A percentile compares a stretch with the other conserved stretches of the same genome.
phyloP scores from a whole-genome alignment of 2,113 vertebrate species.

The Melanerpes aurifrons region DNA sequence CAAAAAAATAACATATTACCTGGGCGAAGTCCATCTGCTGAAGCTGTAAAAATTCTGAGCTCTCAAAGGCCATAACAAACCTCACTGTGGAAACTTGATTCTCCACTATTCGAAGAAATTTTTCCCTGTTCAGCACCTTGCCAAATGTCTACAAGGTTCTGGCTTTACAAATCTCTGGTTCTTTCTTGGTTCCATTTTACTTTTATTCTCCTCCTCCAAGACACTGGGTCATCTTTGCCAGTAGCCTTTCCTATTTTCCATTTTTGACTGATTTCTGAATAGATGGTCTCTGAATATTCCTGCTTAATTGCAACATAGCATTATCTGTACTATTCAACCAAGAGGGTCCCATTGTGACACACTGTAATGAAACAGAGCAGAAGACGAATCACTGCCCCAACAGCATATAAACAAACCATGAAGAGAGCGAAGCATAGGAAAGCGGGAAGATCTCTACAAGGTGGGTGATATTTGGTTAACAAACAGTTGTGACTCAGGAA shows the following conservation, averaged over 20 bases:
- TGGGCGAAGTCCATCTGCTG: constrained; percentile 70
- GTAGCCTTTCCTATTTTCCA: not conserved
- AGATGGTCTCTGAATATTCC: not conserved
- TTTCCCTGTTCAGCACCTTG: constrained; percentile 47
- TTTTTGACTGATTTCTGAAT: not conserved
- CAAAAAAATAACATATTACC: constrained; percentile 69
- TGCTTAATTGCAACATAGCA: not conserved
- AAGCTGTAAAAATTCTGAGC: constrained; percentile 67
- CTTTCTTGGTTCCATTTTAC: constrained; percentile 21
- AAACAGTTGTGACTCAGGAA: not conserved
- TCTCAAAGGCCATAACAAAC: constrained; percentile 61
- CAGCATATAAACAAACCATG: not conserved
- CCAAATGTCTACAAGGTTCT: constrained; percentile 43
- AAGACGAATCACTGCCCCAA: not conserved
- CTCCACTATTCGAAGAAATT: constrained; percentile 52
- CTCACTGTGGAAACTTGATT: constrained; percentile 64
- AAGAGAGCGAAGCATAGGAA: not conserved
- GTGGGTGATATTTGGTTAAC: not conserved
- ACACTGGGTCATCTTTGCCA: not conserved
- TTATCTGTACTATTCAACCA: not conserved
- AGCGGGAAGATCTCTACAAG: not conserved
- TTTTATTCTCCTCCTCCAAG: not conserved
- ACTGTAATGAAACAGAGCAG: not conserved
- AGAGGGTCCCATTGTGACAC: not conserved
- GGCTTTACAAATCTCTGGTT: constrained; percentile 22